A percentile compares a stretch with the other conserved stretches of the same genome.
phyloP scores from a whole-genome alignment of 2,888 invertebrate genomes.

The Parnassius apollo region DNA sequence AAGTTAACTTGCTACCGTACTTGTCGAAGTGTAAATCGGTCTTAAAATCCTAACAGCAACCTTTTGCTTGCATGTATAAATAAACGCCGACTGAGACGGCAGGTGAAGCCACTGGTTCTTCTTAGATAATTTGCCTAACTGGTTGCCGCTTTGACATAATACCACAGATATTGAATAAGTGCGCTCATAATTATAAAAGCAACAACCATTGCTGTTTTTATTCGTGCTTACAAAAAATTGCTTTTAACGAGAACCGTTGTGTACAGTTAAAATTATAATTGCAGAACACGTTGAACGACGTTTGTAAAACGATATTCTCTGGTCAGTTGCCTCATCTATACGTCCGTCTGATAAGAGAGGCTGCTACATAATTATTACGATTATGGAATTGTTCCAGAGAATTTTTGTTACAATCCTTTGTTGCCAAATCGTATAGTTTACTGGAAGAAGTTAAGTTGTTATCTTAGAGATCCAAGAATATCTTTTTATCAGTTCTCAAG shows the following conservation, averaged over 20 bases:
- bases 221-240: not conserved
- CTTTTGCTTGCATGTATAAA: constrained; percentile 41
- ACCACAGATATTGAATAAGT: constrained; percentile 30
- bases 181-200: constrained; percentile 26
- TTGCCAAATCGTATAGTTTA: constrained; percentile 32
- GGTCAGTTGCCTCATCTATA: constrained; percentile 56
- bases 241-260: constrained; percentile 16
- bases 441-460: constrained; percentile 25
- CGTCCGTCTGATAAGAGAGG: constrained; percentile 58
- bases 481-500: constrained; percentile 24
- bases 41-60: constrained; percentile 33
- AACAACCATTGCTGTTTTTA: constrained; percentile 35
- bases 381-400: constrained; percentile 64
- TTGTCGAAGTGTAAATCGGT: constrained; percentile 3
- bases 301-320: constrained; percentile 42
- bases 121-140: constrained; percentile 76
- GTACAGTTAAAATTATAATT: constrained; percentile 23
- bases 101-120: constrained; percentile 73
- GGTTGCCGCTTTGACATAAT: constrained; percentile 65
- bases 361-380: constrained; percentile 71
- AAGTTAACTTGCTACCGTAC: too few relatives aligned
- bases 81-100: constrained; percentile 54
- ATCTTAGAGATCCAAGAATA: constrained; percentile 25
- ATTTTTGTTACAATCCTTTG: constrained; percentile 39
- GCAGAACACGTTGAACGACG: constrained; percentile 13